phyloP scores from a whole-genome alignment of 1,140 invertebrate species.

The Halyomorpha halys region DNA sequence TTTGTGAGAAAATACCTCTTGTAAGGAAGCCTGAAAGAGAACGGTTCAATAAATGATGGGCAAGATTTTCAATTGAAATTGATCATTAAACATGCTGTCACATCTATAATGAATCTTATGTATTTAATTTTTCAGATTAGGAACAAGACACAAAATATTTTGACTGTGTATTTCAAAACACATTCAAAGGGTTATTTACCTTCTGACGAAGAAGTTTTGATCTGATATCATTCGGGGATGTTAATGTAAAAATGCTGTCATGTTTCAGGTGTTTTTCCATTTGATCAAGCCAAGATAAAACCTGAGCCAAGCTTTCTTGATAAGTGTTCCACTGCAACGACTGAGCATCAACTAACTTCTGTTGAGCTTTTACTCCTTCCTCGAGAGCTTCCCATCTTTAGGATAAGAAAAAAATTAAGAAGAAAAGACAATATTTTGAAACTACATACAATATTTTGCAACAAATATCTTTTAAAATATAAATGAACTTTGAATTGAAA shows the following conservation, averaged over 20 bases:
- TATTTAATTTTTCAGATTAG: too few species aligned
- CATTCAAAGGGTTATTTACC: conserved; percentile 34
- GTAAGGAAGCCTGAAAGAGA: conserved; percentile 51
- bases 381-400: conserved; percentile 71
- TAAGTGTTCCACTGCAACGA: conserved; percentile 73
- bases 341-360: conserved; percentile 74
- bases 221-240: conserved; percentile 72
- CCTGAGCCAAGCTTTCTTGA: conserved; percentile 73
- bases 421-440: not conserved
- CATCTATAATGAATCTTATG: too few species aligned
- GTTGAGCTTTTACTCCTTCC: conserved; percentile 65
- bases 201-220: conserved; percentile 80
- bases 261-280: conserved; percentile 70
- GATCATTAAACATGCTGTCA: too few species aligned
- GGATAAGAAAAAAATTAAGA: not conserved
- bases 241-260: conserved; percentile 55
- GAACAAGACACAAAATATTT: too few species aligned
- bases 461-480: too few species aligned
- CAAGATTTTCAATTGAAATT: too few species aligned
- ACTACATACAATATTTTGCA: too few species aligned
- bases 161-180: not conserved
- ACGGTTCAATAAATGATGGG: too few species aligned
- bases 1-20: conserved; percentile 84
- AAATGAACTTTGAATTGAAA: too few species aligned
- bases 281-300: conserved; percentile 71